Base-by-base conservation (phyloP, 2,113 vertebrate genomes). In the Takifugu bimaculatus region DNA sequence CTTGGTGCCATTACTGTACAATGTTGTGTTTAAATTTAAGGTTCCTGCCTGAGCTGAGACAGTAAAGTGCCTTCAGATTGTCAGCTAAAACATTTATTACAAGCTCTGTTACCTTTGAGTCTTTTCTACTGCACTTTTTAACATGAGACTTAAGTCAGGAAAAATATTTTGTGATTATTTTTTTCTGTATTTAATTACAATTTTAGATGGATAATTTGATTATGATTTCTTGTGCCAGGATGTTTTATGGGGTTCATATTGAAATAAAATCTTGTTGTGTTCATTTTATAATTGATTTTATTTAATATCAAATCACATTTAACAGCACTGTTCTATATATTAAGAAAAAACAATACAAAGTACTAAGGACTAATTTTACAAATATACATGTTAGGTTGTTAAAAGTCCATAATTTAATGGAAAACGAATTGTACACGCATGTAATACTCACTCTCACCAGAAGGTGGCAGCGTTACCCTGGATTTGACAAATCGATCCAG, bases 41-140 rank as follows among this genome's bases (percentile, higher is more conserved):
- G 32, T 3, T 26, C 62, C 3, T 20, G 20, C 20, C 20, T 20
- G 20, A 20, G 20, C 20, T 20, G 20, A 20, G 20, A 20, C 12
- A 43, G 20, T 1, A 63, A 73, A 60, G 68, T 82, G 77, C 77
- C 80, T 80, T 66, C 14, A 45, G 11, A 5, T 28, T 45, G 13
- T 47, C 52, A n/a, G 29, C 50, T 51, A 54, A 5, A 49, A 13
- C 14, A 4, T 29, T 43, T 39, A 39, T 39, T 2, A 39, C 35
- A 39, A 39, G 11, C 35, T 20, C 20, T 39, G 35, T 39, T 39
- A 10, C 35, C 11, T 39, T 6, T 20, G 6, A 26, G 4, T 29
- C 25, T 57, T n/a, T 54, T 26, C 13, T 20, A 48, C 29, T 63
- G 72, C 68, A 80, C 61, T 70, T 78, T 63, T 20, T 29, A 70